A percentile compares a stretch with the other conserved stretches of the same genome.
Conservation (phyloP, 2,113 vertebrate species). For the Drymodes brunneopygia region DNA sequence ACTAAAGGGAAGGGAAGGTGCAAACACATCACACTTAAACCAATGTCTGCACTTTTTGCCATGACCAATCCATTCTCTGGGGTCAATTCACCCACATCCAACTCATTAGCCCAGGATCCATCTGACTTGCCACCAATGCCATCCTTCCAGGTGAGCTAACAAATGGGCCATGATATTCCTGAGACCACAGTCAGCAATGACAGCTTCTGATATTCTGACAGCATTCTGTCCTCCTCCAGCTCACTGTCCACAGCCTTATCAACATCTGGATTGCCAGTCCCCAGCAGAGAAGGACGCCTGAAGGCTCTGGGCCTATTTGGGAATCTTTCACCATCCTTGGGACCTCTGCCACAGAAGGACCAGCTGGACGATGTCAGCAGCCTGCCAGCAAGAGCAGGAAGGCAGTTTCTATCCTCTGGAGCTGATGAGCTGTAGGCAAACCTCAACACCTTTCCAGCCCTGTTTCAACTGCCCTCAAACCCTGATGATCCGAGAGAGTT, state of each 20-base stretch:
- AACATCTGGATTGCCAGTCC: not conserved
- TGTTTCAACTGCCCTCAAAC: not conserved
- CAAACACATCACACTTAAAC: not conserved
- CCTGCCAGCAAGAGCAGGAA: not conserved
- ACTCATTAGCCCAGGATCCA: not conserved
- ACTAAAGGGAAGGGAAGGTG: not conserved
- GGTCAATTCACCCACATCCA: not conserved
- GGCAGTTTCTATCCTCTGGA: not conserved
- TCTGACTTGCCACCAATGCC: not conserved
- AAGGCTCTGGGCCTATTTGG: not conserved
- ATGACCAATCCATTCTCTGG: not conserved
- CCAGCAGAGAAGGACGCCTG: not conserved
- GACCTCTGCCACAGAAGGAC: not conserved
- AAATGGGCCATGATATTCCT: not conserved
- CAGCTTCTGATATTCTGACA: not conserved
- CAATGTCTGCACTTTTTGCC: not conserved
- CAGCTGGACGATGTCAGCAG: not conserved
- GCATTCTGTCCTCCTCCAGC: not conserved
- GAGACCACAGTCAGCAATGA: not conserved
- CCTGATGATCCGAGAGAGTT: not conserved
- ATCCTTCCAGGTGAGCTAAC: not conserved
- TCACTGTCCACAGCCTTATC: not conserved
- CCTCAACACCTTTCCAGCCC: accelerated
- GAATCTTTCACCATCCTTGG: not conserved
- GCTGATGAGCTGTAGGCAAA: not conserved